Conservation (phyloP, 2,113 vertebrate species). For the Oreochromis niloticus region DNA sequence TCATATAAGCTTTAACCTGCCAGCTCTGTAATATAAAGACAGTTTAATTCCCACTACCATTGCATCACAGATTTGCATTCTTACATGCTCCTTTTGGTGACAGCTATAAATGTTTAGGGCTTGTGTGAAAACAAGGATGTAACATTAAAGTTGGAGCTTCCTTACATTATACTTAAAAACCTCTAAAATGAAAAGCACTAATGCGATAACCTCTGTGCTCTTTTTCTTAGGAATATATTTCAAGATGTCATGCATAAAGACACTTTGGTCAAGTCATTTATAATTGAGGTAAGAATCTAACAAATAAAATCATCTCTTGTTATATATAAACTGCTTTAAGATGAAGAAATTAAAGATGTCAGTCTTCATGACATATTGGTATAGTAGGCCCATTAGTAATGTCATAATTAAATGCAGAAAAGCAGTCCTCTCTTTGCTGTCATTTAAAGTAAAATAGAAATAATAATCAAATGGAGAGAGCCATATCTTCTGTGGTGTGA, state of each 20-base stretch:
- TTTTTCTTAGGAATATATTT: constrained; percentile 84
- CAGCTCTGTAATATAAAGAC: neutral
- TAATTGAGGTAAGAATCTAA: constrained; percentile 84
- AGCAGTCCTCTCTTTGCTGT: neutral
- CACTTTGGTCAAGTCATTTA: constrained; percentile 88
- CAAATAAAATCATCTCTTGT: neutral
- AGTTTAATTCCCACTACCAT: neutral
- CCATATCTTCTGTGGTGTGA: neutral
- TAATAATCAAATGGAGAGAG: neutral
- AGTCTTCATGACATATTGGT: neutral
- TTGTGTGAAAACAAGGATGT: neutral
- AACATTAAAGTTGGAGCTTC: neutral
- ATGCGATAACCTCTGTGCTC: neutral
- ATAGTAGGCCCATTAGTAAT: neutral
- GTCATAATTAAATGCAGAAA: neutral
- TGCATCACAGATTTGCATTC: neutral
- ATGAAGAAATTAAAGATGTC: neutral
- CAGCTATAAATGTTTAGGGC: neutral
- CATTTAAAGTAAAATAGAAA: neutral
- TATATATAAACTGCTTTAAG: neutral
- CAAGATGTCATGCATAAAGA: constrained; percentile 93
- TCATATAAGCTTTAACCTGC: neutral
- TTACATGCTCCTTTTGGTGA: neutral
- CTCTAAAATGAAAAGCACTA: neutral
- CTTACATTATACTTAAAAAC: neutral